Percentiles rank a stretch among this genome's conserved stretches.
These are phyloP conservation scores for Sphaerodactylus townsendi DNA, from an alignment of 2,113 vertebrate genomes.

Conservation along the genomic window DNA sequence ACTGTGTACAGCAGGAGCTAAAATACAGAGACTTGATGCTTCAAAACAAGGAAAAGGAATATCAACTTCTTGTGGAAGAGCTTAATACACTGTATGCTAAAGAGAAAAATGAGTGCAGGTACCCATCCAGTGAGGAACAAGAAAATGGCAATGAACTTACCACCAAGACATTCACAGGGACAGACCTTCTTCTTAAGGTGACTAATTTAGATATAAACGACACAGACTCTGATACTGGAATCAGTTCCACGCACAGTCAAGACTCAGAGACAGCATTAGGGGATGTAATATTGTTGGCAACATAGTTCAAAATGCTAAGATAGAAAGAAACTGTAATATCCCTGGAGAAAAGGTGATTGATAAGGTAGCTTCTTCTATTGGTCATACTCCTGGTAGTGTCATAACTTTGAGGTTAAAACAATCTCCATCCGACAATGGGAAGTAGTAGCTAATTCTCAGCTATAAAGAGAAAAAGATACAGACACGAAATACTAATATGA, in stretches of 20 bases:
- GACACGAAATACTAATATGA: not conserved
- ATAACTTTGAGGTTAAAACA: not conserved
- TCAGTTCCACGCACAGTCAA: conserved; percentile 96
- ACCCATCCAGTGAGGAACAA: conserved; percentile 58
- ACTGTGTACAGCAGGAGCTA: conserved; percentile 87
- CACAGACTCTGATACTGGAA: conserved; percentile 98
- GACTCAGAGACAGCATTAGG: conserved; percentile 86
- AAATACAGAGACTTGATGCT: conserved; percentile 77
- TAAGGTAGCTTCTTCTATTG: not conserved
- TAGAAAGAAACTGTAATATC: conserved; percentile 1
- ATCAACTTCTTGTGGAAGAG: conserved; percentile 84
- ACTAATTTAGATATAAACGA: conserved; percentile 83
- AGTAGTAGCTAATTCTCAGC: not conserved
- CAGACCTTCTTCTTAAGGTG: conserved; percentile 73
- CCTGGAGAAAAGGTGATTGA: not conserved
- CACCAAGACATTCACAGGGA: conserved; percentile 31
- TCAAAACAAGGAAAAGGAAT: conserved; percentile 86
- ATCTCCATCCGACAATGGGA: not conserved
- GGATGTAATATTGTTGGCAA: conserved; percentile 70
- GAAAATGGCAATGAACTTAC: conserved; percentile 53
- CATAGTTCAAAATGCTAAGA: conserved; percentile 41
- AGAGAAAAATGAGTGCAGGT: conserved; percentile 59
- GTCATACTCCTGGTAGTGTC: not conserved
- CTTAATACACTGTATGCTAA: conserved; percentile 77
- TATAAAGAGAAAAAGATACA: not conserved